Conservation (phyloP, 2,113 vertebrate species). For the Sphyrna mokarran region DNA sequence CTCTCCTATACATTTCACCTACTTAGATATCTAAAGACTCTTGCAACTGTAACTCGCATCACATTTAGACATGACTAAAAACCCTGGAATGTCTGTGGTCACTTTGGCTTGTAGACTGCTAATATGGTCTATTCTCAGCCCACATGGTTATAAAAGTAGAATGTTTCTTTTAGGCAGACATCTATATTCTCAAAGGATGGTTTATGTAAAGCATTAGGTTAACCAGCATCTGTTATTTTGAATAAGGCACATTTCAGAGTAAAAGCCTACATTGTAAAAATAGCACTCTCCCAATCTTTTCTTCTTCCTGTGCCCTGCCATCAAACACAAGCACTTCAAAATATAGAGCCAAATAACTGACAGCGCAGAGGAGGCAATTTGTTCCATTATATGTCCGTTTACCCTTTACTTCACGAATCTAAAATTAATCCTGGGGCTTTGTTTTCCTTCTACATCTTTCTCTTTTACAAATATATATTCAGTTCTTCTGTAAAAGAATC, state of each 20-base stretch:
- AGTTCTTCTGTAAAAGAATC: not conserved
- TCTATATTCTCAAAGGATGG: conserved; percentile 30
- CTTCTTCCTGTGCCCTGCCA: not conserved
- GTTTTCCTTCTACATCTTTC: not conserved
- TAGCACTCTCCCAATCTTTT: conserved; percentile 3
- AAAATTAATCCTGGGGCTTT: not conserved
- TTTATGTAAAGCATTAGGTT: conserved; percentile 34
- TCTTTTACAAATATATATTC: not conserved
- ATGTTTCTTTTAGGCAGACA: conserved; percentile 27
- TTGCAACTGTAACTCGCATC: conserved; percentile 1
- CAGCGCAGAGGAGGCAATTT: not conserved
- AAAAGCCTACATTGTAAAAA: conserved; percentile 24
- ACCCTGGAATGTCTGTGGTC: conserved; percentile 34
- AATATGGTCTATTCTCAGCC: conserved; percentile 30
- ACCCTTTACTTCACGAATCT: not conserved
- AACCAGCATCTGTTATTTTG: conserved; percentile 34
- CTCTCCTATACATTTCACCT: conserved; percentile 26
- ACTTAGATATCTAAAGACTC: conserved; percentile 3
- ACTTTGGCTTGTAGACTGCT: conserved; percentile 25
- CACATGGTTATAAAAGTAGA: conserved; percentile 33
- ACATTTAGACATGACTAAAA: conserved; percentile 36
- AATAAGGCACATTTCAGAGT: conserved; percentile 32
- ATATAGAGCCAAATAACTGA: not conserved
- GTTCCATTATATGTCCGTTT: not conserved
- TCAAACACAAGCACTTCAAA: not conserved